Evolutionary conservation across 2,797 vertebrate genomes (phyloP).

Genomic region (Micrastur ruficollis): DNA sequence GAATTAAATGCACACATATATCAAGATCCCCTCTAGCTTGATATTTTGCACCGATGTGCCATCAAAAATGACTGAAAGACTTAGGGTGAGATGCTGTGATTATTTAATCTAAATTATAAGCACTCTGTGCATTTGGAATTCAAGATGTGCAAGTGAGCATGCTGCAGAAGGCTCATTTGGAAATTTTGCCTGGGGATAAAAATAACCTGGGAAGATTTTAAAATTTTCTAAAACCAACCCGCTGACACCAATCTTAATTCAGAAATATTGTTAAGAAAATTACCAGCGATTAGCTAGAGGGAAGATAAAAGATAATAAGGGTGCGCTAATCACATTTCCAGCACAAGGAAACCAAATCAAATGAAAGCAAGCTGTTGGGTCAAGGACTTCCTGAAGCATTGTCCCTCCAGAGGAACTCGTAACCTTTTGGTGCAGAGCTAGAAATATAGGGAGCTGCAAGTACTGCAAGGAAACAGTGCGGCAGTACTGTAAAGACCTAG

Average conservation of each 20-base stretch:
- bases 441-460: background rate
- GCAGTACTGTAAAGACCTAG: background rate
- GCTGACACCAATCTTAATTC: slow-evolving; percentile 44
- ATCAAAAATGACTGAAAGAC: slow-evolving; percentile 7
- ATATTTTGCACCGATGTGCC: slow-evolving; percentile 11
- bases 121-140: background rate
- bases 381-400: background rate
- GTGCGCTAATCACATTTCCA: slow-evolving; percentile 26
- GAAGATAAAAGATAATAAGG: slow-evolving; percentile 18
- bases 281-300: slow-evolving; percentile 32
- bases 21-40: background rate
- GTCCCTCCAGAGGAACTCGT: background rate
- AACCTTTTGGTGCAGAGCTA: background rate
- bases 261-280: slow-evolving; percentile 49
- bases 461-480: background rate
- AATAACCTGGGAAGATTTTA: slow-evolving; percentile 47
- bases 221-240: slow-evolving; percentile 48
- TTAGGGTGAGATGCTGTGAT: background rate
- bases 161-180: slow-evolving; percentile 12
- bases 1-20: slow-evolving; percentile 10
- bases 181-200: slow-evolving; percentile 41
- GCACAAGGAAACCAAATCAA: background rate
- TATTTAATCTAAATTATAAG: slow-evolving; percentile 13
- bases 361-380: background rate
- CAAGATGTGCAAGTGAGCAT: background rate